Evolutionary conservation across 2,888 invertebrate genomes (phyloP).

Genomic region (Antheraea yamamai): DNA sequence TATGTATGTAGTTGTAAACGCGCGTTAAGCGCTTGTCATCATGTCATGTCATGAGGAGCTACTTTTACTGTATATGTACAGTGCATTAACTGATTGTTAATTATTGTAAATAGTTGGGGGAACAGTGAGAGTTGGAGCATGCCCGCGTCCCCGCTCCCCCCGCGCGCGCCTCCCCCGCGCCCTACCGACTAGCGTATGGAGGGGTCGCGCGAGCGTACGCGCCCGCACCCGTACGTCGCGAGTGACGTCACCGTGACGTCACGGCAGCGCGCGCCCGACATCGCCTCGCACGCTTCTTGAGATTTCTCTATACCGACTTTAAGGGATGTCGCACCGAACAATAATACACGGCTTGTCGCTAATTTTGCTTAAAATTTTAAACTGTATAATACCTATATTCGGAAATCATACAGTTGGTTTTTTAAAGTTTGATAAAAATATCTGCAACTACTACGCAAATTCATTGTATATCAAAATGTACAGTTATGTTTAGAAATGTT

Average conservation of each 20-base stretch:
- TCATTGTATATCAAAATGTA: neutral
- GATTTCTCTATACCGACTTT: neutral
- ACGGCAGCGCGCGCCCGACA: slow-evolving; percentile 20
- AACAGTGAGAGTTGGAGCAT: slow-evolving; percentile 76
- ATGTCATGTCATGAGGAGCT: no score
- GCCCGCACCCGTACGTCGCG: neutral
- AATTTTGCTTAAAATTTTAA: neutral
- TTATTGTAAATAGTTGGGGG: slow-evolving; percentile 59
- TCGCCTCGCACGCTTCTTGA: slow-evolving; percentile 7
- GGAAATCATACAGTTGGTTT: neutral
- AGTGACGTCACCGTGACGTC: slow-evolving; percentile 22
- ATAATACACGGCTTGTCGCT: neutral
- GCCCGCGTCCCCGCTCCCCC: slow-evolving; percentile 77
- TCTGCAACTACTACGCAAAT: neutral
- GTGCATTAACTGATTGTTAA: neutral
- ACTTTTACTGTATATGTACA: neutral
- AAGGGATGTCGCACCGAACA: neutral
- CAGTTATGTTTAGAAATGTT: neutral
- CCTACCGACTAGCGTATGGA: slow-evolving; percentile 62
- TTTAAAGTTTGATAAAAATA: neutral
- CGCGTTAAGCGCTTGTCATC: no score
- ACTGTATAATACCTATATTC: neutral
- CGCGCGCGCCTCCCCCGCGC: slow-evolving; percentile 73
- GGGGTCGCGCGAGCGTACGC: slow-evolving; percentile 16
- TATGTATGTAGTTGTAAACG: no score